Conservation (phyloP, 1,140 invertebrate species). For the Cyclargus thomasi region DNA sequence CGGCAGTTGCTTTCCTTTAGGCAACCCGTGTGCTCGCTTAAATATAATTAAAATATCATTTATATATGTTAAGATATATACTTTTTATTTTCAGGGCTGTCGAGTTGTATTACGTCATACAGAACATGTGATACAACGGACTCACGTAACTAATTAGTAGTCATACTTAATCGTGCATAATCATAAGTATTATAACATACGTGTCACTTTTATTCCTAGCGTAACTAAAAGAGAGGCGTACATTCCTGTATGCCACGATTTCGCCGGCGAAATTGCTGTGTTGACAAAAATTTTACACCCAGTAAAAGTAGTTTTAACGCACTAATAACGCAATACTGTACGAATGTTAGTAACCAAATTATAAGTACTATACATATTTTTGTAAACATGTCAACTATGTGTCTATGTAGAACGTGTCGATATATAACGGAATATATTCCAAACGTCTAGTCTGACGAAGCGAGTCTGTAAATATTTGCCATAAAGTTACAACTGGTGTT, state of each 20-base stretch:
- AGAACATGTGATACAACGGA: constrained; percentile 12
- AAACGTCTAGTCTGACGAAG: constrained; percentile 7
- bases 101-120: constrained; percentile 10
- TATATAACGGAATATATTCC: background rate
- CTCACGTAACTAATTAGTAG: background rate
- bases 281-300: too few relatives aligned
- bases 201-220: background rate
- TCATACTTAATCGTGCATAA: background rate
- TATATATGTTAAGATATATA: too few relatives aligned
- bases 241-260: background rate
- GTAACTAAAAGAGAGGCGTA: background rate
- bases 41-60: too few relatives aligned
- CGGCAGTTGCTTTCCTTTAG: too few relatives aligned
- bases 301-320: too few relatives aligned
- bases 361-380: background rate
- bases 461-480: constrained; percentile 9
- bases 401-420: background rate
- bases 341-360: too few relatives aligned
- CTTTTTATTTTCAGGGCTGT: background rate
- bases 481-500: constrained; percentile 13
- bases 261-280: background rate
- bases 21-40: too few relatives aligned
- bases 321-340: too few relatives aligned
- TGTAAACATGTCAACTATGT: background rate
- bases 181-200: background rate